phyloP scores from a whole-genome alignment of 2,113 vertebrate species.

The Columba janthina region DNA sequence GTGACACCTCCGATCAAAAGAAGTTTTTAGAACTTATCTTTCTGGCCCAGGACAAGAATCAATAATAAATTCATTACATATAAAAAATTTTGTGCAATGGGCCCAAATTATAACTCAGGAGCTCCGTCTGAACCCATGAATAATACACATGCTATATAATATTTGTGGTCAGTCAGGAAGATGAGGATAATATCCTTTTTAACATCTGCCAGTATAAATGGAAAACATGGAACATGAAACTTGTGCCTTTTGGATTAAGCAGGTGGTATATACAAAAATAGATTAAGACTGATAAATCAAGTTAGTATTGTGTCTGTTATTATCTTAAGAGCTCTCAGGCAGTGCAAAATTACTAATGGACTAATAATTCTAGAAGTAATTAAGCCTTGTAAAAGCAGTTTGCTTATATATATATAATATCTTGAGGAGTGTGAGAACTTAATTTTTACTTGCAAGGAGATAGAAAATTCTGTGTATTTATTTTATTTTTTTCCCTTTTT shows the following conservation, averaged over 20 bases:
- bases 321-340: not conserved
- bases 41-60: not conserved
- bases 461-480: not conserved
- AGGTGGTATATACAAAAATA: not conserved
- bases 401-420: not conserved
- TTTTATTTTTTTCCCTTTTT: not conserved
- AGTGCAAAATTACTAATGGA: not conserved
- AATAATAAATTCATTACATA: not conserved
- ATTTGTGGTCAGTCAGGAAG: not conserved
- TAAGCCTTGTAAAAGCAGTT: not conserved
- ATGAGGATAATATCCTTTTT: not conserved
- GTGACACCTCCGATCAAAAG: not conserved
- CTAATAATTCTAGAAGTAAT: constrained; percentile 1
- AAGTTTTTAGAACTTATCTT: not conserved
- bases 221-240: not conserved
- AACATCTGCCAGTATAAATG: not conserved
- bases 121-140: not conserved
- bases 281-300: not conserved
- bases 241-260: not conserved
- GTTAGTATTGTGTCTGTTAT: not conserved
- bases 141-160: not conserved
- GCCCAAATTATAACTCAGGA: not conserved
- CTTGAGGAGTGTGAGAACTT: not conserved
- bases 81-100: not conserved
- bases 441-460: not conserved